A percentile compares a stretch with the other conserved stretches of the same genome.
Conservation (phyloP, 2,797 vertebrate genomes). For the Darevskia nairensis region DNA sequence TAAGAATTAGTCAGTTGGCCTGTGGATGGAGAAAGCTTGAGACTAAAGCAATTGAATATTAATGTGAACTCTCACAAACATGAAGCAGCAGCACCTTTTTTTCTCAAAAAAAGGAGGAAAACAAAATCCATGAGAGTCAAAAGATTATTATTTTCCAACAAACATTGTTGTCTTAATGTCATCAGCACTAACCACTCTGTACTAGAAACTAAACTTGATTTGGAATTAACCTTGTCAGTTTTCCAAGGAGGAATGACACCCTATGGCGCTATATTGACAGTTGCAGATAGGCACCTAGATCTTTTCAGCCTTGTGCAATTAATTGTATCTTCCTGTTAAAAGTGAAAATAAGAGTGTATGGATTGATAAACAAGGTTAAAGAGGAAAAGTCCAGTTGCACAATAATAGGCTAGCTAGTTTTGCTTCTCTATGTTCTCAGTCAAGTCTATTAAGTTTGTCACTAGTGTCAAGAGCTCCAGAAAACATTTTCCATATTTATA, state of each 20-base stretch:
- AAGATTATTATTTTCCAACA: not conserved
- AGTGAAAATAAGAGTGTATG: not conserved
- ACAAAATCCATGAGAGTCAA: not conserved
- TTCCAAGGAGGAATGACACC: not conserved
- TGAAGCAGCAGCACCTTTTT: not conserved
- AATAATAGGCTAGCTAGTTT: not conserved
- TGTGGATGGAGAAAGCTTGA: not conserved
- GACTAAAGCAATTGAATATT: not conserved
- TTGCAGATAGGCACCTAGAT: not conserved
- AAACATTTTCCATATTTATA: not conserved
- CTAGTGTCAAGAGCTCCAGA: not conserved
- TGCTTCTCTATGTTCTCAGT: not conserved
- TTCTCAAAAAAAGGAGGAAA: not conserved
- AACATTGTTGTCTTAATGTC: not conserved
- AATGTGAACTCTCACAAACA: not conserved
- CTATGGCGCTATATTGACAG: no score
- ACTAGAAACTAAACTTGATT: not conserved
- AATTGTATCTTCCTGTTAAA: not conserved
- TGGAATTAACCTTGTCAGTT: not conserved
- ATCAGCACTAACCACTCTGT: not conserved
- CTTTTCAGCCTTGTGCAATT: not conserved
- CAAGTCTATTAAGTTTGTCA: not conserved
- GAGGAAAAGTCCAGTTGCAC: not conserved
- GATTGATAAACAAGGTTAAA: not conserved
- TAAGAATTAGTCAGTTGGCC: not conserved